phyloP scores from a whole-genome alignment of 2,797 vertebrate species.

The Coregonus suidteri region DNA sequence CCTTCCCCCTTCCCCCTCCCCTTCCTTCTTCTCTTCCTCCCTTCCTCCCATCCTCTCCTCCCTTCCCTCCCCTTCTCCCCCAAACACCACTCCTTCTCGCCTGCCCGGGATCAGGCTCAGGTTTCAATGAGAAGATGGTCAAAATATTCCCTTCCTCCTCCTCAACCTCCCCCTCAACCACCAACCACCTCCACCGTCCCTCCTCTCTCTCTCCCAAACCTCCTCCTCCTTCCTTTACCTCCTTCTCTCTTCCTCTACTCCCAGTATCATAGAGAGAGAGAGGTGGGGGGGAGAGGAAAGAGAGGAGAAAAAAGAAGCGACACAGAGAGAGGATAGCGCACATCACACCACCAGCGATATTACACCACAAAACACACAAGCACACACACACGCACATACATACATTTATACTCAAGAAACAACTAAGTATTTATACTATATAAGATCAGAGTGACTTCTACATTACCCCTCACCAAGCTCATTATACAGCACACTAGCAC shows the following conservation, averaged over 20 bases:
- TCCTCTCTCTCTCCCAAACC: conserved; percentile 26
- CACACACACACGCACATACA: neutral
- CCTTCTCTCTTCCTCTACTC: conserved; percentile 13
- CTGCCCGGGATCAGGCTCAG: conserved; percentile 80
- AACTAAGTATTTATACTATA: neutral
- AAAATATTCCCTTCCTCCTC: conserved; percentile 73
- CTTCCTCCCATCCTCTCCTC: conserved; percentile 30
- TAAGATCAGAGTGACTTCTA: neutral
- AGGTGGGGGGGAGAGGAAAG: conserved; percentile 25
- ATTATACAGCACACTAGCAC: no score
- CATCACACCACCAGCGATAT: neutral
- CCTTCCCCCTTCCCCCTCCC: conserved; percentile 26
- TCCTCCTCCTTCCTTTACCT: neutral
- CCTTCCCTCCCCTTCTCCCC: conserved; percentile 53
- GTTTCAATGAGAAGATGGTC: conserved; percentile 78
- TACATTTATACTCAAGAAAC: conserved; percentile 14
- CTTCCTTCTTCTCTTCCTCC: conserved; percentile 9
- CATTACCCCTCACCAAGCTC: conserved; percentile 16
- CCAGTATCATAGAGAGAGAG: conserved; percentile 23
- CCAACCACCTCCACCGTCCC: conserved; percentile 52
- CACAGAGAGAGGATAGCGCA: conserved; percentile 19
- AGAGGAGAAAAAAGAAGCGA: conserved; percentile 54
- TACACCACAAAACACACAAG: neutral
- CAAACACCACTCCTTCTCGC: conserved; percentile 73
- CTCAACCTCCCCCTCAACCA: conserved; percentile 56